Evolutionary conservation across 35 echinoderm and acorn worm genomes (phyloP).

Genomic region (Nesometra sesokonis): DNA sequence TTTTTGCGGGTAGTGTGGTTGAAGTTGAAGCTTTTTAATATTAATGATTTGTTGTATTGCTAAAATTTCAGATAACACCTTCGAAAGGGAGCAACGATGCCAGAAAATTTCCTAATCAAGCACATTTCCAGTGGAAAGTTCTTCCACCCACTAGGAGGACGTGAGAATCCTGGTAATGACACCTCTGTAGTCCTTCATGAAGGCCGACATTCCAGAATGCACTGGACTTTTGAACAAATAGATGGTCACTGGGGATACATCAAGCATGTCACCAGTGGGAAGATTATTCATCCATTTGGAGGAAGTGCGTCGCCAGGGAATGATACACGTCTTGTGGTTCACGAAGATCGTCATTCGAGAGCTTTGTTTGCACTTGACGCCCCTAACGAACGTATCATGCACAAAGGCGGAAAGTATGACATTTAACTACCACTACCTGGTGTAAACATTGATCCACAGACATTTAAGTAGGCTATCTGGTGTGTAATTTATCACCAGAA

Average conservation of each 20-base stretch:
- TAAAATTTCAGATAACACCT: too few species aligned
- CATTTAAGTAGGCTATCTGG: background rate
- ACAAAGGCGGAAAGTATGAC: conserved; percentile 14
- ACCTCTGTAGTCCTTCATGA: background rate
- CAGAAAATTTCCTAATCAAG: background rate
- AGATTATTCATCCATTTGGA: background rate
- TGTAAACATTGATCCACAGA: background rate
- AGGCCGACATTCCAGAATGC: too few species aligned
- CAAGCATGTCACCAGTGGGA: conserved; percentile 4
- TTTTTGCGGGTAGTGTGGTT: too few species aligned
- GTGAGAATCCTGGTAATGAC: background rate
- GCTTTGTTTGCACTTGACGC: conserved; percentile 3
- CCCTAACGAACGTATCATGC: background rate
- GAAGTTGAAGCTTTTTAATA: too few species aligned
- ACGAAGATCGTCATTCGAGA: background rate
- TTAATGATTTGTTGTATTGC: too few species aligned
- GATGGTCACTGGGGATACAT: conserved; percentile 5
- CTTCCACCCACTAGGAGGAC: background rate
- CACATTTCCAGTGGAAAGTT: background rate
- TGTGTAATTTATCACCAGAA: background rate
- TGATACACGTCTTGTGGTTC: background rate
- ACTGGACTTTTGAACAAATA: too few species aligned
- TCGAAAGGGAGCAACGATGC: too few species aligned
- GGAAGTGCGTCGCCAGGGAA: background rate
- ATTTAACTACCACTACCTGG: background rate